Evolutionary conservation across 1,140 invertebrate species (phyloP).

Genomic region (Pseudomyrmex flavicornis): DNA sequence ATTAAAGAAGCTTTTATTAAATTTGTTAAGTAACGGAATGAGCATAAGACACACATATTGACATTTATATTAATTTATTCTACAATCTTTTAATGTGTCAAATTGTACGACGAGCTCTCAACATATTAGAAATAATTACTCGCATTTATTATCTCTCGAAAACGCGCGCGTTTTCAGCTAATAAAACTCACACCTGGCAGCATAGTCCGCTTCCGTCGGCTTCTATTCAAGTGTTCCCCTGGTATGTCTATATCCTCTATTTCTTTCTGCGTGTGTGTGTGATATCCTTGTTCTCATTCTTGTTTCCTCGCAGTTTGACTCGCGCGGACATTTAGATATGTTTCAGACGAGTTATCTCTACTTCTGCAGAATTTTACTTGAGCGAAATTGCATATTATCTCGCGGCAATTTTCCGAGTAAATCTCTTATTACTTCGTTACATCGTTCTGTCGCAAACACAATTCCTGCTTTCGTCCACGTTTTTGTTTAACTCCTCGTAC

Average conservation of each 20-base stretch:
- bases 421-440: conserved; percentile 35
- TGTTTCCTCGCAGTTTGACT: conserved; percentile 60
- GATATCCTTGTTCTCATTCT: conserved; percentile 11
- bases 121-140: background rate
- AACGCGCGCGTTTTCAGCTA: conserved; percentile 27
- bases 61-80: conserved; percentile 6
- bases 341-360: conserved; percentile 62
- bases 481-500: background rate
- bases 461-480: background rate
- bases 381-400: conserved; percentile 60
- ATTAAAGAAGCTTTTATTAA: conserved; percentile 36
- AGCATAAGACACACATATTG: background rate
- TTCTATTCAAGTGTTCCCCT: conserved; percentile 6
- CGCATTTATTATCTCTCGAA: conserved; percentile 12
- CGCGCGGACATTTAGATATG: conserved; percentile 62
- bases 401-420: conserved; percentile 51
- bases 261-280: background rate
- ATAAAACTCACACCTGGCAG: conserved; percentile 59
- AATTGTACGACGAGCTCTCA: background rate
- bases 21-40: conserved; percentile 5
- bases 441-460: background rate
- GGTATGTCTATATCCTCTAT: background rate
- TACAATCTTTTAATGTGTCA: background rate
- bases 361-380: conserved; percentile 58
- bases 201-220: conserved; percentile 4